Evolutionary conservation across 2,888 invertebrate genomes (phyloP).

Genomic region (Julus scanicus): DNA sequence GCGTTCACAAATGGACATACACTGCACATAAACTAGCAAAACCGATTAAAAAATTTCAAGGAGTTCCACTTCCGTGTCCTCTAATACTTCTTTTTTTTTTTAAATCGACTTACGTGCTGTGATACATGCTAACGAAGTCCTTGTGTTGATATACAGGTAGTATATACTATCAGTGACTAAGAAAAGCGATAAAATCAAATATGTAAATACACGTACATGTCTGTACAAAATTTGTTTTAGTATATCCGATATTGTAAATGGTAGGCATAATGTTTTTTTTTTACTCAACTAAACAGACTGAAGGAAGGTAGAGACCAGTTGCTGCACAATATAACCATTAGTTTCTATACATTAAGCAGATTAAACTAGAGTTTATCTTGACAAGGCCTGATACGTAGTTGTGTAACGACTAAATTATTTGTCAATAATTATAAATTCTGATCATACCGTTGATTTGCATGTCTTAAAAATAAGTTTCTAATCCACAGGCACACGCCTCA

Average conservation of each 20-base stretch:
- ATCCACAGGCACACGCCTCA: neutral
- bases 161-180: no score
- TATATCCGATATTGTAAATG: no score
- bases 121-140: slow-evolving; percentile 1
- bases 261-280: no score
- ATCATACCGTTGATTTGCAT: slow-evolving; percentile 33
- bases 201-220: no score
- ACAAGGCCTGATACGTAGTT: neutral
- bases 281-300: no score
- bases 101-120: neutral
- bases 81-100: no score
- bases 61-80: slow-evolving; percentile 33
- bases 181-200: no score
- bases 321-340: no score
- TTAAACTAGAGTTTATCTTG: no score
- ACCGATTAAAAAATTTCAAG: neutral
- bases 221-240: no score
- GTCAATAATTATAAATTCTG: neutral
- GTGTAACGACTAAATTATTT: neutral
- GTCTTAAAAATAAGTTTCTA: neutral
- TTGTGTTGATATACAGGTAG: neutral
- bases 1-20: neutral
- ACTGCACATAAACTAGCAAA: neutral
- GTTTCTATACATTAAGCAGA: no score
- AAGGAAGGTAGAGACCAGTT: no score